These are phyloP conservation scores for Allacma fusca DNA, from an alignment of 2,888 invertebrate species.

Conservation along the genomic window DNA sequence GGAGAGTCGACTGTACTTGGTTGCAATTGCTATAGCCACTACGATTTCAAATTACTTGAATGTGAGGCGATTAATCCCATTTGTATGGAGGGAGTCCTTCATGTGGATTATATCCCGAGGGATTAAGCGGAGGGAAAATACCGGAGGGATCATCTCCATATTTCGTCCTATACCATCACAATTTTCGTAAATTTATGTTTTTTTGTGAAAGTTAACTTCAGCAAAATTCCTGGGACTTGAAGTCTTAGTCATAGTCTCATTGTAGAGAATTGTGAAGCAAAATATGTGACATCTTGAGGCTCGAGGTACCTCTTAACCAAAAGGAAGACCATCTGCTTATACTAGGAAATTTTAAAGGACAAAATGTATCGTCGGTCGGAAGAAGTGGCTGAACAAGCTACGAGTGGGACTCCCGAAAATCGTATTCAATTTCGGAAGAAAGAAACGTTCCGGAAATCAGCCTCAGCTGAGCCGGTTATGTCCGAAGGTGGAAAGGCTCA, in stretches of 20 bases:
- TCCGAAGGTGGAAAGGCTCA: neutral
- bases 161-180: neutral
- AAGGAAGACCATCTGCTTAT: too few relatives aligned
- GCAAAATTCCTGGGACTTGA: neutral
- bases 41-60: neutral
- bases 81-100: neutral
- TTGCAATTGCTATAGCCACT: too few relatives aligned
- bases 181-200: neutral
- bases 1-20: too few relatives aligned
- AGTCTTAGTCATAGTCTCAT: neutral
- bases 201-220: neutral
- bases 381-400: neutral
- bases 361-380: constrained; percentile 26
- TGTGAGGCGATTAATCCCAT: neutral
- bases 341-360: too few relatives aligned
- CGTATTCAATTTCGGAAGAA: constrained; percentile 4
- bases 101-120: too few relatives aligned
- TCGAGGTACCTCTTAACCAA: neutral
- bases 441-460: constrained; percentile 29
- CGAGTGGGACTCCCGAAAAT: neutral
- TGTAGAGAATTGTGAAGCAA: neutral
- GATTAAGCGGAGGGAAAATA: too few relatives aligned
- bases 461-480: constrained; percentile 35
- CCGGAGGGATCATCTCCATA: neutral
- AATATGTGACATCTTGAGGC: neutral